Base-by-base conservation (phyloP, 1,140 invertebrate species). In the Drosophila cardini region DNA sequence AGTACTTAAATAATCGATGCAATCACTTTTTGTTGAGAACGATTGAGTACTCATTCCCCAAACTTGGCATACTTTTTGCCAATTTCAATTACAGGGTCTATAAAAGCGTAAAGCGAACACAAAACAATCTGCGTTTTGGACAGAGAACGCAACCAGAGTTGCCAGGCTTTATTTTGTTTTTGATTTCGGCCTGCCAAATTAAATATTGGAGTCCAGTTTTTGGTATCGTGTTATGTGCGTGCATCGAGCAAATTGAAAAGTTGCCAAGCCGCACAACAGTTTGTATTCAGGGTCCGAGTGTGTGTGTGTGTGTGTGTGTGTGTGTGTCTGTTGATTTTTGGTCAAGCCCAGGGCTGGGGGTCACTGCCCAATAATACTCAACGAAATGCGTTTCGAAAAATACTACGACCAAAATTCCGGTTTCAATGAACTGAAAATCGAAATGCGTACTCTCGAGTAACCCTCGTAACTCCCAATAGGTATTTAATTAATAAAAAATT, bases 221-320 rank as follows among this genome's bases (percentile, higher is more conserved):
- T 32, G n/a, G 34, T 11, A 34, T 21, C 15, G 30, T 21, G 42
- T 30, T 34, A 40, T 73, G 63, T 60, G 42, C 42, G 45, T 72
- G 52, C 50, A 32, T 52, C 32, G 45, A 36, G 60, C 60, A 69
- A 83, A 80, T 86, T 86, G 80, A 86, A 83, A 86, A 80, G 48
- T 69, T 58, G 60, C 69, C 71, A 74, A 48, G 42, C 64, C 61
- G 69, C 40, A 62, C 43, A 70, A 56, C 56, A 53, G 36, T 50
- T 56, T 50, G 4, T 21, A 3, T 21, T 21, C 21, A 3, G 21
- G 3, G n/a, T n/a, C n/a, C n/a, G n/a, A n/a, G n/a, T 15, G 2
- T 45, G 38, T 50, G n/a, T 21, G 21, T 30, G 30, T 32, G 30
- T 13, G 50, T 55, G 38, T 46, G 62, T 43, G 65, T 10, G 43